phyloP scores from a whole-genome alignment of 1,140 invertebrate genomes.

The Drosophila sucinea region DNA sequence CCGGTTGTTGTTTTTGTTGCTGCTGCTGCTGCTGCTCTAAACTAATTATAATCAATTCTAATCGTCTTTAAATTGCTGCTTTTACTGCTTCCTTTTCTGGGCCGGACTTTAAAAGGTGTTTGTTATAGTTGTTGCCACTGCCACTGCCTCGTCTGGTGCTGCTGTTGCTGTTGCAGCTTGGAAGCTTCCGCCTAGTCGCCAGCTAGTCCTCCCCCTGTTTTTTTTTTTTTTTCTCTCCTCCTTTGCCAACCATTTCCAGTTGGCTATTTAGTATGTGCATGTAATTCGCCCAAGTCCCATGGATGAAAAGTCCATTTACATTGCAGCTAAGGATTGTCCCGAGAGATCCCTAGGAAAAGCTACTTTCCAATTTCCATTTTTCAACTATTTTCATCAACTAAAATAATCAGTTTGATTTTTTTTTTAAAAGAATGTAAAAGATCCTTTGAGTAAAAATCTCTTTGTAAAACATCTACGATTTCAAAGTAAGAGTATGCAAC shows the following conservation, averaged over 20 bases:
- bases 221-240: not conserved
- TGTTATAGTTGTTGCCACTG: constrained; percentile 10
- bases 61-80: constrained; percentile 79
- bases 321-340: not conserved
- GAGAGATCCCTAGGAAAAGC: too few relatives aligned
- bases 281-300: constrained; percentile 42
- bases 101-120: constrained; percentile 70
- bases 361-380: not conserved
- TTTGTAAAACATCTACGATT: too few relatives aligned
- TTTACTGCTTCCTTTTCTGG: constrained; percentile 68
- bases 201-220: not conserved
- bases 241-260: constrained; percentile 50
- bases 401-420: too few relatives aligned
- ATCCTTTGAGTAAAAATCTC: too few relatives aligned
- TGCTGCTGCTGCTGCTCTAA: constrained; percentile 37
- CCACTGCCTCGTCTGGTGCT: not conserved
- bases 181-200: constrained; percentile 55
- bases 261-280: constrained; percentile 71
- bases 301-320: not conserved
- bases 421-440: too few relatives aligned
- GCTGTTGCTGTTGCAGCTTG: constrained; percentile 19
- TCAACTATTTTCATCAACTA: too few relatives aligned
- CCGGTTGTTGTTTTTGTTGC: not conserved
- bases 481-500: not conserved
- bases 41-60: constrained; percentile 83